Percentiles rank a stretch among this genome's conserved stretches.
Conservation (phyloP, 2,113 vertebrate species). For the Sprattus sprattus region DNA sequence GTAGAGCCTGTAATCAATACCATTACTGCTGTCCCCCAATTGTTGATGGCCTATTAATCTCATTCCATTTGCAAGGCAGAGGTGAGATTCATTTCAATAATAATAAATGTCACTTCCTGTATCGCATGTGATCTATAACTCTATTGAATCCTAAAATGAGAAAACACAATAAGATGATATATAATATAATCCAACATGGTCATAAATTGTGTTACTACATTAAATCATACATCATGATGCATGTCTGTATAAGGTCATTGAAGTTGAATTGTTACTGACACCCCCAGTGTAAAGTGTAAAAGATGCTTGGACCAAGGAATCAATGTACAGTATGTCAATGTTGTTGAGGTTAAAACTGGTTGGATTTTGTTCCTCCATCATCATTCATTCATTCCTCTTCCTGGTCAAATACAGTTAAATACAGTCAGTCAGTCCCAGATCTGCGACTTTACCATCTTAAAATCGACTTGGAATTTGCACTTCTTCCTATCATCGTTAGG, state of each 20-base stretch:
- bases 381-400: not conserved
- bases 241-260: not conserved
- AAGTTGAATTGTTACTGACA: not conserved
- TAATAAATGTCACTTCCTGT: not conserved
- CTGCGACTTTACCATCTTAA: constrained; percentile 25
- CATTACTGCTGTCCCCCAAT: not conserved
- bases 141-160: not conserved
- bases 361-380: not conserved
- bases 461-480: constrained; percentile 19
- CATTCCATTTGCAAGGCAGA: not conserved
- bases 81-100: not conserved
- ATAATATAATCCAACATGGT: not conserved
- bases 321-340: not conserved
- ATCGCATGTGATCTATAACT: not conserved
- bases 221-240: not conserved
- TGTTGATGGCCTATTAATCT: not conserved
- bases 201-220: not conserved
- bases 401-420: not conserved
- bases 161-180: not conserved
- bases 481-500: constrained; percentile 39
- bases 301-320: not conserved
- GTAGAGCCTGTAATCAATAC: not conserved
- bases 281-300: not conserved
- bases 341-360: not conserved
- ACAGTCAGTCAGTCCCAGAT: not conserved